Percentiles rank a stretch among this genome's conserved stretches.
phyloP scores from a whole-genome alignment of 2,888 invertebrate genomes.

The Hofmannophila pseudospretella region DNA sequence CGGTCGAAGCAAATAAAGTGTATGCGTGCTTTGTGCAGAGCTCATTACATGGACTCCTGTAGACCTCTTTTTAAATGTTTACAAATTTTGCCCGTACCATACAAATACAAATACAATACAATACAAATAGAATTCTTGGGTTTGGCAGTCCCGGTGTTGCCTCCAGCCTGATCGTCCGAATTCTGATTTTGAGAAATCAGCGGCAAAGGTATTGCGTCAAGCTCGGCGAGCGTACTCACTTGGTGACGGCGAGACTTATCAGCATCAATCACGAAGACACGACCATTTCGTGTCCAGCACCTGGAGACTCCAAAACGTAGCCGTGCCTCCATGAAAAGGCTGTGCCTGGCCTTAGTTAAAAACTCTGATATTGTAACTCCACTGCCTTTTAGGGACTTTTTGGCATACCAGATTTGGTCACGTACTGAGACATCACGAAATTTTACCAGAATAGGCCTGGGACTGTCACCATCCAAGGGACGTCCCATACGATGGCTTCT shows the following conservation, averaged over 20 bases:
- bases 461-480: neutral
- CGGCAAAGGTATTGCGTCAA: neutral
- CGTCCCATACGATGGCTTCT: neutral
- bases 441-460: conserved; percentile 3
- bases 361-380: conserved; percentile 4
- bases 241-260: neutral
- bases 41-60: too few relatives aligned
- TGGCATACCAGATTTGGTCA: conserved; percentile 6
- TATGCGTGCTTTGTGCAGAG: too few relatives aligned
- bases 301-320: conserved; percentile 2
- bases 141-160: too few relatives aligned
- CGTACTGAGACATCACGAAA: neutral
- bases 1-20: too few relatives aligned
- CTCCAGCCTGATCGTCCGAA: too few relatives aligned
- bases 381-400: conserved; percentile 2
- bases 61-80: too few relatives aligned
- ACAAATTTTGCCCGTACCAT: too few relatives aligned
- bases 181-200: too few relatives aligned
- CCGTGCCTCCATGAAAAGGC: conserved; percentile 3
- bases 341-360: conserved; percentile 2
- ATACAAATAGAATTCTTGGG: too few relatives aligned
- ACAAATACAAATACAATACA: too few relatives aligned
- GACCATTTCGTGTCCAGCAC: conserved; percentile 8
- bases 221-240: neutral
- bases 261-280: neutral